Evolutionary conservation across 2,888 invertebrate genomes (phyloP).

Genomic region (Dilophus febrilis): DNA sequence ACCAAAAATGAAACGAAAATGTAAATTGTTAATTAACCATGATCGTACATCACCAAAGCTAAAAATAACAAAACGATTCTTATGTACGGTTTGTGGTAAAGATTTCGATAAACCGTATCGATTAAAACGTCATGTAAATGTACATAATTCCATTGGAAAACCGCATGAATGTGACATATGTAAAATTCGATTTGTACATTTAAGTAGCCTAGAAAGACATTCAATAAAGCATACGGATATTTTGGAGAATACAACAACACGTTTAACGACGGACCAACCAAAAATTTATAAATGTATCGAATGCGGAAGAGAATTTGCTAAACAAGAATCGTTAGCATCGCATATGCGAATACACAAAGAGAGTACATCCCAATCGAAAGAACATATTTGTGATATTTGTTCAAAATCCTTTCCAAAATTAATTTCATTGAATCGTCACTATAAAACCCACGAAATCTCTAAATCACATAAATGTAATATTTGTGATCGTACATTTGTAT

Average conservation of each 20-base stretch:
- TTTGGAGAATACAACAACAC: slow-evolving; percentile 2
- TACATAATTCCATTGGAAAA: slow-evolving; percentile 16
- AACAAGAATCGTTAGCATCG: slow-evolving; percentile 33
- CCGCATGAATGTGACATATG: slow-evolving; percentile 19
- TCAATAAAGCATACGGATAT: slow-evolving; percentile 16
- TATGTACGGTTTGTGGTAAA: slow-evolving; percentile 33
- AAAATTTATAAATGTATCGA: slow-evolving; percentile 30
- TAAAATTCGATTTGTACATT: slow-evolving; percentile 16
- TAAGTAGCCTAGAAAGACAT: slow-evolving; percentile 18
- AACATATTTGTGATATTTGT: slow-evolving; percentile 31
- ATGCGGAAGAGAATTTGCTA: slow-evolving; percentile 36
- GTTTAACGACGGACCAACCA: slow-evolving; percentile 4
- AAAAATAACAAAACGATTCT: too few relatives aligned
- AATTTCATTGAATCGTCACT: slow-evolving; percentile 31
- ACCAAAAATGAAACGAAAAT: too few relatives aligned
- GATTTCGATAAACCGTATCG: slow-evolving; percentile 31
- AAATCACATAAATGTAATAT: slow-evolving; percentile 36
- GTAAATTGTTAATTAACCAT: too few relatives aligned
- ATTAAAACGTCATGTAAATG: slow-evolving; percentile 19
- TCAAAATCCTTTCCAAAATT: slow-evolving; percentile 30
- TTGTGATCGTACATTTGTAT: slow-evolving; percentile 39
- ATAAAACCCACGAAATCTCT: slow-evolving; percentile 35
- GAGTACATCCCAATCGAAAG: slow-evolving; percentile 14
- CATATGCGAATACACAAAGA: slow-evolving; percentile 27
- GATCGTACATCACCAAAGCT: too few relatives aligned